Conservation (phyloP, 2,888 invertebrate species). For the Mantis religiosa region DNA sequence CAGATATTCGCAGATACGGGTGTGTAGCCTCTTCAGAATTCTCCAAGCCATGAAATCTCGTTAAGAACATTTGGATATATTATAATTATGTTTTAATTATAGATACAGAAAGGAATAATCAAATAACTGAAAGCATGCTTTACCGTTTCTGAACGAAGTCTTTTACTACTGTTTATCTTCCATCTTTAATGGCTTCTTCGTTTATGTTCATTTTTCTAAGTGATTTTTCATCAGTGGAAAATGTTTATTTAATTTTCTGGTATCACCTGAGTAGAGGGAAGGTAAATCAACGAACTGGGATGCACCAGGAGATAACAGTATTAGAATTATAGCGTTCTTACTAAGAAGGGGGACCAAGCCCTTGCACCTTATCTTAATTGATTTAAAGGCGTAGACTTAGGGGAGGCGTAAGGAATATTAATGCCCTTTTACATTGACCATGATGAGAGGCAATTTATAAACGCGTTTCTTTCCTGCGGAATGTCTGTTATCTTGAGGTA, state of each 20-base stretch:
- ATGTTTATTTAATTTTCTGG: background rate
- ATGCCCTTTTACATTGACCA: background rate
- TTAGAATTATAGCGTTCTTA: background rate
- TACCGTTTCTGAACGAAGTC: no score
- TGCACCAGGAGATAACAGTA: background rate
- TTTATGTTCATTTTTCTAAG: background rate
- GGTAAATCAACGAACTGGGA: background rate
- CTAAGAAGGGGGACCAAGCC: background rate
- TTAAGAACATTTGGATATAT: no score
- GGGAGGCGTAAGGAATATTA: background rate
- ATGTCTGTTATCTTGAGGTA: no score
- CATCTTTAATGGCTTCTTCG: no score
- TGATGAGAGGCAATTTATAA: background rate
- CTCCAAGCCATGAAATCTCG: no score
- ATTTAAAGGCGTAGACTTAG: background rate
- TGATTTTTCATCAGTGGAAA: background rate
- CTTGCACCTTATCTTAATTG: background rate
- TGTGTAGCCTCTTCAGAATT: no score
- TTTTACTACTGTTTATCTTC: no score
- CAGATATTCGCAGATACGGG: no score
- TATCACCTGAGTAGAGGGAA: background rate
- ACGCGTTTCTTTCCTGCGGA: no score
- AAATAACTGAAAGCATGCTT: no score
- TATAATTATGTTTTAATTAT: no score
- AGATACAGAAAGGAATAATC: no score